Evolutionary conservation across 2,888 invertebrate species (phyloP).

Genomic region (Tenthredo scrophulariae): DNA sequence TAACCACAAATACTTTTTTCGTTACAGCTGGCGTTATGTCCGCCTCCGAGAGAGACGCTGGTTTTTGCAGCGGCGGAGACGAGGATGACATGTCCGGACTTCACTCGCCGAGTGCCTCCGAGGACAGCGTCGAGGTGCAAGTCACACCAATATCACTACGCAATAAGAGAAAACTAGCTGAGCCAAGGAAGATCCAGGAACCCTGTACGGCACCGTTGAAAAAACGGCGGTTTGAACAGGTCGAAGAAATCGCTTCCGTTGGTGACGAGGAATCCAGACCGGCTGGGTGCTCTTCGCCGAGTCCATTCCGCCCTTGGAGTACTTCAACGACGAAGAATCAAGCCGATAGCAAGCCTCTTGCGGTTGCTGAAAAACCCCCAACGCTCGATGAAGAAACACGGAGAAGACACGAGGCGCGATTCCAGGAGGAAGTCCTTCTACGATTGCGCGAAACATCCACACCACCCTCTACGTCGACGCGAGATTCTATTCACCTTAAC

Average conservation of each 20-base stretch:
- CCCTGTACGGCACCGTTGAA: conserved; percentile 83
- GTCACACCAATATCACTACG: conserved; percentile 81
- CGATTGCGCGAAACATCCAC: conserved; percentile 54
- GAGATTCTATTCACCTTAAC: conserved; percentile 52
- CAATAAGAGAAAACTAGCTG: conserved; percentile 84
- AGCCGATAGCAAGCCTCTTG: background rate
- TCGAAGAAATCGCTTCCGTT: conserved; percentile 66
- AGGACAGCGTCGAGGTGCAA: conserved; percentile 84
- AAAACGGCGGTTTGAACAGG: conserved; percentile 80
- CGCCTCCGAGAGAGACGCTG: conserved; percentile 83
- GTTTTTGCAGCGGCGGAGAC: conserved; percentile 87
- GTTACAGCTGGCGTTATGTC: conserved; percentile 81
- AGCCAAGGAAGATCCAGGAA: conserved; percentile 82
- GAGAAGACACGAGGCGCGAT: conserved; percentile 60
- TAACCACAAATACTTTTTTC: conserved; percentile 66
- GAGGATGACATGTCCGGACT: conserved; percentile 81
- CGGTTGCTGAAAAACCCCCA: conserved; percentile 78
- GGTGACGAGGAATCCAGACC: conserved; percentile 74
- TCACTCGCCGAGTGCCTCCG: conserved; percentile 83
- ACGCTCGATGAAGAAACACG: conserved; percentile 69
- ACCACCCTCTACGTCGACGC: conserved; percentile 50
- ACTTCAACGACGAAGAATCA: conserved; percentile 57
- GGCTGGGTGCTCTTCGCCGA: conserved; percentile 74
- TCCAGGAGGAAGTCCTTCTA: conserved; percentile 65
- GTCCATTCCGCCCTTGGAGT: conserved; percentile 86